Evolutionary conservation across 1,140 invertebrate genomes (phyloP).

Genomic region (Penaeus japonicus): DNA sequence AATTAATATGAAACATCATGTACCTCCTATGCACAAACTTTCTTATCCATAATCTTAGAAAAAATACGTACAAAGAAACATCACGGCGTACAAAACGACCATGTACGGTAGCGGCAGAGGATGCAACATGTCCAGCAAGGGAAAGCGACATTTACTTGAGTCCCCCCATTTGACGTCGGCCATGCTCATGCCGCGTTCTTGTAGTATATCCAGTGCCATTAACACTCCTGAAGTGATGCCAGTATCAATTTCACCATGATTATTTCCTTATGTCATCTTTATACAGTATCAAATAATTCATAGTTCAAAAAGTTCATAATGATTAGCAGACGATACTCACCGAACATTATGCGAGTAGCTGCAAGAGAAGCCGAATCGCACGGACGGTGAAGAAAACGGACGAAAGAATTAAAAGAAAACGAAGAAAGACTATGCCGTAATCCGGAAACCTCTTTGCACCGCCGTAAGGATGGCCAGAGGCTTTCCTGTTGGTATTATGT

Average conservation of each 20-base stretch:
- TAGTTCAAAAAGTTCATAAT: background rate
- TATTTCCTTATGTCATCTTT: no score
- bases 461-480: no score
- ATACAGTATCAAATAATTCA: background rate
- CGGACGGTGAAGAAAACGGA: conserved; percentile 19
- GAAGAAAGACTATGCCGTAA: no score
- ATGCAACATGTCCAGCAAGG: background rate
- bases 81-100: conserved; percentile 24
- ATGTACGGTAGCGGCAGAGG: conserved; percentile 27
- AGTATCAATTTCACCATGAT: background rate
- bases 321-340: background rate
- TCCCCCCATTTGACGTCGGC: conserved; percentile 35
- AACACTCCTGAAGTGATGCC: conserved; percentile 4
- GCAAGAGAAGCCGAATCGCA: conserved; percentile 42
- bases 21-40: no score
- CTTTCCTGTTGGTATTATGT: no score
- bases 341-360: conserved; percentile 45
- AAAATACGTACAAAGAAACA: conserved; percentile 28
- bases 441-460: no score
- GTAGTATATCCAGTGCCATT: conserved; percentile 36
- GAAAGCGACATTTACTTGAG: conserved; percentile 28
- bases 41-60: no score
- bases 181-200: conserved; percentile 33
- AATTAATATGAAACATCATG: no score
- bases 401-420: no score